Conservation (phyloP, 2,113 vertebrate species). For the Epinephelus cyanopodus region DNA sequence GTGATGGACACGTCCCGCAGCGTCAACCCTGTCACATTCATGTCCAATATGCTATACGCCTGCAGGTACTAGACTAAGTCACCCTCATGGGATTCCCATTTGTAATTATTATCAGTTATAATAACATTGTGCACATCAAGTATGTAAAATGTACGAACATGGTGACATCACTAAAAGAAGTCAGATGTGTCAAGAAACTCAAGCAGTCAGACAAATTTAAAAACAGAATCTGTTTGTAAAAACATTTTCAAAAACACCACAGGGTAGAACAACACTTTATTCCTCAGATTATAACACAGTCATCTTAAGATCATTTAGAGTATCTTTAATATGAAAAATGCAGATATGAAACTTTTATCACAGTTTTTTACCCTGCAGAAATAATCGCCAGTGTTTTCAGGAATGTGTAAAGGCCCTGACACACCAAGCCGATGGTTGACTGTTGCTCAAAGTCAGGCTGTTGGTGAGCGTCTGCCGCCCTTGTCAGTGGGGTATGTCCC, state of each 20-base stretch:
- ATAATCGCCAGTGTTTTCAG: no score
- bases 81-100: neutral
- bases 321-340: neutral
- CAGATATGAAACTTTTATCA: neutral
- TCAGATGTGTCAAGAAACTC: no score
- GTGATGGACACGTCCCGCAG: constrained; percentile 98
- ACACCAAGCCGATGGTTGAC: no score
- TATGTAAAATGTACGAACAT: neutral
- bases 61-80: constrained; percentile 88
- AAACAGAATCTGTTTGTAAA: no score
- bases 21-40: constrained; percentile 96
- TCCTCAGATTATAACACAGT: no score
- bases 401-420: no score
- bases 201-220: no score
- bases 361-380: no score
- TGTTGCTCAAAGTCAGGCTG: no score
- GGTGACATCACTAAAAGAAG: no score
- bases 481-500: no score
- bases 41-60: constrained; percentile 99
- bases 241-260: neutral
- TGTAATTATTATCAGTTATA: neutral
- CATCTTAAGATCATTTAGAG: neutral
- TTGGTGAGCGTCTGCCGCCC: no score
- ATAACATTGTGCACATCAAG: neutral
- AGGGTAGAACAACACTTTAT: neutral